phyloP scores from a whole-genome alignment of 92 coral and sea anemone species.

The Meandrina meandrites region DNA sequence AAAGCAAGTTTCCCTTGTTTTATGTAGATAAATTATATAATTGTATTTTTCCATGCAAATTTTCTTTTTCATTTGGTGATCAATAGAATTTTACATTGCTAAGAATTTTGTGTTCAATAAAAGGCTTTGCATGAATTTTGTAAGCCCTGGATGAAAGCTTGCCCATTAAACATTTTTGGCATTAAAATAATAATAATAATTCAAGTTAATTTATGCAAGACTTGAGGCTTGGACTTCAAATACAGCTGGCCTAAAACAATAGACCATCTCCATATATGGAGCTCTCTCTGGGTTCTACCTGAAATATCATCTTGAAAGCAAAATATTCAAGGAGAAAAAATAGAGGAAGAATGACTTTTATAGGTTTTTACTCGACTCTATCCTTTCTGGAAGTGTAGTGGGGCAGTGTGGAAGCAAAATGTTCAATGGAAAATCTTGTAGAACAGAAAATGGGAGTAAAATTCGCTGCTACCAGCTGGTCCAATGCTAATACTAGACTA shows the following conservation, averaged over 20 bases:
- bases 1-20: not conserved
- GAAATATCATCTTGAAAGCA: constrained; percentile 45
- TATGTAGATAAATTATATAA: not conserved
- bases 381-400: constrained; percentile 8
- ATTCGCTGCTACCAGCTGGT: constrained; percentile 52
- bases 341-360: constrained; percentile 47
- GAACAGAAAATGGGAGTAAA: constrained; percentile 41
- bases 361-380: constrained; percentile 25
- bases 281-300: constrained; percentile 31
- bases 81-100: not conserved
- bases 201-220: constrained; percentile 35
- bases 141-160: not conserved
- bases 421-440: constrained; percentile 46
- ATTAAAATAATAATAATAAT: constrained; percentile 37
- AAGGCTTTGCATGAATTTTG: not conserved
- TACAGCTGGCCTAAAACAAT: constrained; percentile 90
- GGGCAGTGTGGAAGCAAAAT: constrained; percentile 45
- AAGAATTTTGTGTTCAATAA: not conserved
- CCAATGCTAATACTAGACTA: constrained; percentile 53
- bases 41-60: not conserved
- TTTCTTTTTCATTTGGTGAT: not conserved
- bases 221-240: constrained; percentile 35
- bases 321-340: constrained; percentile 53
- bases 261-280: constrained; percentile 87
- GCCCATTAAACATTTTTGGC: constrained; percentile 21